These are phyloP conservation scores for Cecropterus lyciades DNA, from an alignment of 1,140 invertebrate genomes.

Conservation along the genomic window DNA sequence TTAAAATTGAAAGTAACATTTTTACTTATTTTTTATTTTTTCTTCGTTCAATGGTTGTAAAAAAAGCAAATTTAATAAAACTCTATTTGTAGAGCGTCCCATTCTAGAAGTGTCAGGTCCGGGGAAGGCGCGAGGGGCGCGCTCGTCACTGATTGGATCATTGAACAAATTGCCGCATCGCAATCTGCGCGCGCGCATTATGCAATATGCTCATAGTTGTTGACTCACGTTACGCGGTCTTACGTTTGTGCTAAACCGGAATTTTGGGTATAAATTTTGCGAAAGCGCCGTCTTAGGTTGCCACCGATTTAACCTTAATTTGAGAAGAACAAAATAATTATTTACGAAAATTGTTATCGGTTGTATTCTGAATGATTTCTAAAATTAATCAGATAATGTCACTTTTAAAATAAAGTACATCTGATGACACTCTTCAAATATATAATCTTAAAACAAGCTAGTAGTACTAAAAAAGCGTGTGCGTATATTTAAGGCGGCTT, in stretches of 20 bases:
- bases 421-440: too few relatives aligned
- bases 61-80: neutral
- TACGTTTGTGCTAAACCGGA: slow-evolving; percentile 21
- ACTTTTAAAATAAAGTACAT: too few relatives aligned
- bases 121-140: slow-evolving; percentile 29
- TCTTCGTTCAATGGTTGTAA: neutral
- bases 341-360: too few relatives aligned
- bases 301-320: neutral
- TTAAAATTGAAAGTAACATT: too few relatives aligned
- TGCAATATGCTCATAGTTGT: slow-evolving; percentile 39
- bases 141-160: slow-evolving; percentile 65
- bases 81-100: neutral
- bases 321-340: too few relatives aligned
- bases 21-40: too few relatives aligned
- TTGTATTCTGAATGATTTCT: too few relatives aligned
- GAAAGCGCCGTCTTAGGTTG: slow-evolving; percentile 9
- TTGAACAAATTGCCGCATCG: slow-evolving; percentile 63
- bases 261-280: slow-evolving; percentile 2
- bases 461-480: too few relatives aligned
- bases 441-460: too few relatives aligned
- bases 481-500: too few relatives aligned
- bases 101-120: slow-evolving; percentile 50
- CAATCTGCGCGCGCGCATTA: slow-evolving; percentile 49
- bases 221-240: slow-evolving; percentile 19
- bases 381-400: too few relatives aligned